Conservation (phyloP, 2,797 vertebrate species). For the Xerus rutilus region DNA sequence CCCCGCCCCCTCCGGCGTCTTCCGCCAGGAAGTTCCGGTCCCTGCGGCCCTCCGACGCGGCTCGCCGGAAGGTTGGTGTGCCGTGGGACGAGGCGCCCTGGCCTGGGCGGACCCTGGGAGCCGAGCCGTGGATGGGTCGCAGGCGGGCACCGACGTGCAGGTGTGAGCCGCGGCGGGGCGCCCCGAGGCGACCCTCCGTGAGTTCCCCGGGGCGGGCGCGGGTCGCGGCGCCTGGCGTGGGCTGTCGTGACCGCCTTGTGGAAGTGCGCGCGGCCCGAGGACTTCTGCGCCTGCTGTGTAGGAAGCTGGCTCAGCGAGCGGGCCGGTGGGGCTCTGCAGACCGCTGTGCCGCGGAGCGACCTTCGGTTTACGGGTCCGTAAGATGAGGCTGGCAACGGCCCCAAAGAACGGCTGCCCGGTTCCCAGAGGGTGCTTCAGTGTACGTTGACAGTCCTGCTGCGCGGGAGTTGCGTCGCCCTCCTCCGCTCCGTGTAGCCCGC, state of each 20-base stretch:
- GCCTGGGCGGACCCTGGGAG: not conserved
- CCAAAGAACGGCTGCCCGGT: not conserved
- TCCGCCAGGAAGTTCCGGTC: not conserved
- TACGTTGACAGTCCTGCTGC: fast-evolving
- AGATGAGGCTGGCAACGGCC: no score
- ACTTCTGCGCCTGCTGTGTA: not conserved
- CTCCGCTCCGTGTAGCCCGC: not conserved
- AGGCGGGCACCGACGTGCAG: not conserved
- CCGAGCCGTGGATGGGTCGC: not conserved
- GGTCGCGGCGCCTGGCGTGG: not conserved
- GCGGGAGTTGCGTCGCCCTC: not conserved
- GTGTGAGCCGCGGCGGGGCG: not conserved
- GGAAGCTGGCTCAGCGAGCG: not conserved
- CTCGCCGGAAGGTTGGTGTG: not conserved
- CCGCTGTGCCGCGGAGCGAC: no score
- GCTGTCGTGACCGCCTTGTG: not conserved
- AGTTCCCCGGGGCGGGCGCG: not conserved
- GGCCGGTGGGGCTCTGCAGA: not conserved
- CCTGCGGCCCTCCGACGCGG: not conserved
- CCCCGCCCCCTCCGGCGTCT: not conserved
- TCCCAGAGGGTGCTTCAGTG: no score
- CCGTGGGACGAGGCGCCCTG: no score
- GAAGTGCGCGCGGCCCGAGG: not conserved
- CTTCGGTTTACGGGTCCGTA: not conserved
- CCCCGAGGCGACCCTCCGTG: not conserved